These are phyloP conservation scores for Phasianus colchicus DNA, from an alignment of 2,113 vertebrate species.

Conservation along the genomic window DNA sequence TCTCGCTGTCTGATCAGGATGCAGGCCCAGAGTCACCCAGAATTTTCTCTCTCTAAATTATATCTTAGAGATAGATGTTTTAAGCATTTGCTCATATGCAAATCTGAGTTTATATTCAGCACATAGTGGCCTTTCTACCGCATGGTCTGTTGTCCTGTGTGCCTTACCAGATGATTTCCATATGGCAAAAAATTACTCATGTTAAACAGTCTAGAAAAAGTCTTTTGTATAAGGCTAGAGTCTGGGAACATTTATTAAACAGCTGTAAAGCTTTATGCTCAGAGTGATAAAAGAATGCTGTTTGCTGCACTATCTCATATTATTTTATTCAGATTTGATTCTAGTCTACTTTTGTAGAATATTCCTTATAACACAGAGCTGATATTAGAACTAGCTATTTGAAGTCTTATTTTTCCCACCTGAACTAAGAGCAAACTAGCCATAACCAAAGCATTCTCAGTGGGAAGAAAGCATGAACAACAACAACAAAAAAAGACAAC, in stretches of 20 bases:
- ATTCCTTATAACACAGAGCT: not conserved
- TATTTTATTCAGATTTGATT: not conserved
- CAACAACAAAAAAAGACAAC: not conserved
- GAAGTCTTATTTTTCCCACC: not conserved
- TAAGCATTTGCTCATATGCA: not conserved
- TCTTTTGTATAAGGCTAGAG: not conserved
- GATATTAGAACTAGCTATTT: not conserved
- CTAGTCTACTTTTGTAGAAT: not conserved
- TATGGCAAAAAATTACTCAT: not conserved
- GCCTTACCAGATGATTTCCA: not conserved
- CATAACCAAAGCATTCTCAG: not conserved
- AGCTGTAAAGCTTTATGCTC: not conserved
- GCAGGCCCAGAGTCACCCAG: not conserved
- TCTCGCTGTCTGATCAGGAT: not conserved
- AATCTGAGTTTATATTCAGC: not conserved
- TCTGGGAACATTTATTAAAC: not conserved
- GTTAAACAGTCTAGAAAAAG: not conserved
- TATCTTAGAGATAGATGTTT: not conserved
- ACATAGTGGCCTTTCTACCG: not conserved
- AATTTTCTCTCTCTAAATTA: not conserved
- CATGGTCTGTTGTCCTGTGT: not conserved
- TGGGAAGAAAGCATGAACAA: not conserved
- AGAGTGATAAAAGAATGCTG: not conserved
- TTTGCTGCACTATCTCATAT: not conserved
- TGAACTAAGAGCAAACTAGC: not conserved